Percentiles rank a stretch among this genome's conserved stretches.
phyloP scores from a whole-genome alignment of 2,888 invertebrate genomes.

The Adelognathus sp. region DNA sequence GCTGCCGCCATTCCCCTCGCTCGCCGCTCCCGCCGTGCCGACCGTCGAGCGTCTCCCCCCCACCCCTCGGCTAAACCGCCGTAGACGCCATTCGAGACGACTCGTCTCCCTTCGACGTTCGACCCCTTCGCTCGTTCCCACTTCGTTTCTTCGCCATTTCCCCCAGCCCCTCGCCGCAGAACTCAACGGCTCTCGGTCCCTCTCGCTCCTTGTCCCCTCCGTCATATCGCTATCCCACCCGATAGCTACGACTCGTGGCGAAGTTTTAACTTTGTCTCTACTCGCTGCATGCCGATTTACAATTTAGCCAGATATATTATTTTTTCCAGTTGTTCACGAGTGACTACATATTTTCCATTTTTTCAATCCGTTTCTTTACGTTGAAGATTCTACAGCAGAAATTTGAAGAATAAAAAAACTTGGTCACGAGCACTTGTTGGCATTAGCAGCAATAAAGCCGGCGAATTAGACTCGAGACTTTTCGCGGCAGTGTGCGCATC shows the following conservation, averaged over 20 bases:
- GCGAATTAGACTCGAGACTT: background rate
- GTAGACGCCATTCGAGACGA: slow-evolving; percentile 14
- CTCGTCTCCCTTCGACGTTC: slow-evolving; percentile 45
- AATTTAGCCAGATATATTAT: slow-evolving; percentile 75
- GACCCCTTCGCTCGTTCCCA: slow-evolving; percentile 31
- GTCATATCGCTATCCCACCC: slow-evolving; percentile 8
- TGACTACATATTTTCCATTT: background rate
- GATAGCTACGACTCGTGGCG: slow-evolving; percentile 58
- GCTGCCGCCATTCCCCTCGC: slow-evolving; percentile 44
- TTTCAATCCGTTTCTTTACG: background rate
- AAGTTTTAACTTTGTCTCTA: slow-evolving; percentile 76
- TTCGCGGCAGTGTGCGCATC: background rate
- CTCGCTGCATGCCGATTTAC: slow-evolving; percentile 75
- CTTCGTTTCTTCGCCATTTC: slow-evolving; percentile 12
- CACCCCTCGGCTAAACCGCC: slow-evolving; percentile 17
- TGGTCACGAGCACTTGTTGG: slow-evolving; percentile 29
- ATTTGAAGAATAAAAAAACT: too few relatives aligned
- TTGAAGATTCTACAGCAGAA: too few relatives aligned
- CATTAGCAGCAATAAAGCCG: slow-evolving; percentile 2
- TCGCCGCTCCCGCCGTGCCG: slow-evolving; percentile 51
- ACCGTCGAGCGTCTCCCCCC: slow-evolving; percentile 24
- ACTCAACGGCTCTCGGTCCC: slow-evolving; percentile 36
- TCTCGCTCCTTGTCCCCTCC: slow-evolving; percentile 24
- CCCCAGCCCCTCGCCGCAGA: slow-evolving; percentile 21
- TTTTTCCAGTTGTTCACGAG: background rate